These are phyloP conservation scores for Clytia hemisphaerica DNA, from an alignment of 30 jellyfish, hydroid and myxozoan genomes.

Conservation along the genomic window DNA sequence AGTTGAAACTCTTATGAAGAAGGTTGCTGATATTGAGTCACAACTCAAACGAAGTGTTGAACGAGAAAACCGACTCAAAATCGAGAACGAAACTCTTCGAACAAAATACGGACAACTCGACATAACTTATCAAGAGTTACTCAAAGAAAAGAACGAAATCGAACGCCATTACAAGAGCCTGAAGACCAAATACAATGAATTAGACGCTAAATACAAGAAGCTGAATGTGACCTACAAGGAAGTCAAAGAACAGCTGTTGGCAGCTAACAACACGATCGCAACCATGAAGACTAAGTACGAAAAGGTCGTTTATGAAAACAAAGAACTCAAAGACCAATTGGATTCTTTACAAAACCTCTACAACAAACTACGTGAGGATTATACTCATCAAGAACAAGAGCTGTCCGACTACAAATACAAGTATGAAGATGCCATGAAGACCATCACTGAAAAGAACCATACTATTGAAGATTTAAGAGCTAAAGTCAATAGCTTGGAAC, in stretches of 20 bases:
- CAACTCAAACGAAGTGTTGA: constrained; percentile 77
- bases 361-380: constrained; percentile 64
- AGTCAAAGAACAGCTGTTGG: constrained; percentile 58
- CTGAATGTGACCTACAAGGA: constrained; percentile 46
- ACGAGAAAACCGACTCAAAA: constrained; percentile 70
- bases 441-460: constrained; percentile 71
- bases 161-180: constrained; percentile 67
- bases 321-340: constrained; percentile 68
- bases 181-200: constrained; percentile 63
- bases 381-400: constrained; percentile 71
- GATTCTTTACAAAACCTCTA: constrained; percentile 41
- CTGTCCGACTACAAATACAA: constrained; percentile 75
- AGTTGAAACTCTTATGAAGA: constrained; percentile 58
- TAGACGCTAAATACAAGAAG: constrained; percentile 62
- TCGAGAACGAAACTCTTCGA: constrained; percentile 58
- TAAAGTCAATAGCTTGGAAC: constrained; percentile 52
- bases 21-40: constrained; percentile 62
- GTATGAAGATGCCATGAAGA: constrained; percentile 78
- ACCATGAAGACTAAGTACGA: constrained; percentile 69
- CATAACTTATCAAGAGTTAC: constrained; percentile 51
- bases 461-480: constrained; percentile 60
- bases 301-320: constrained; percentile 56
- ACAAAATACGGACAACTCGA: constrained; percentile 49
- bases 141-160: constrained; percentile 67
- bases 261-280: constrained; percentile 37